Conservation (phyloP, 2,888 invertebrate species). For the Autographa pulchrina region DNA sequence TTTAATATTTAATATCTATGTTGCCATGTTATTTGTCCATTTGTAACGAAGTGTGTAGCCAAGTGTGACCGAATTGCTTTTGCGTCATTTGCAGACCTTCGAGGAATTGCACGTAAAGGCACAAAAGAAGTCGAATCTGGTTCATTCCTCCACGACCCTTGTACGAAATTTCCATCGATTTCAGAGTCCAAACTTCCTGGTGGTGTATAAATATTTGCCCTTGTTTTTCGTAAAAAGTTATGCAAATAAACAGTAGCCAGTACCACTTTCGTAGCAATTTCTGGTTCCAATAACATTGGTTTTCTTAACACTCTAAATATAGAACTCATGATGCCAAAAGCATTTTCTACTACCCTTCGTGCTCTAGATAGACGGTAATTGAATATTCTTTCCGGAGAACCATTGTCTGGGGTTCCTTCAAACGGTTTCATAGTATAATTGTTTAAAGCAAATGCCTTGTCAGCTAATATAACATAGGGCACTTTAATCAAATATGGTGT, state of each 20-base stretch:
- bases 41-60: slow-evolving; percentile 51
- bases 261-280: slow-evolving; percentile 40
- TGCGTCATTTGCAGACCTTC: slow-evolving; percentile 45
- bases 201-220: slow-evolving; percentile 42
- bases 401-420: slow-evolving; percentile 35
- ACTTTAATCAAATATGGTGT: too few relatives aligned
- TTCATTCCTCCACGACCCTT: slow-evolving; percentile 56
- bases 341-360: slow-evolving; percentile 51
- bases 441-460: slow-evolving; percentile 18
- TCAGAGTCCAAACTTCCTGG: slow-evolving; percentile 47
- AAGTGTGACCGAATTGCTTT: slow-evolving; percentile 52
- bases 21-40: slow-evolving; percentile 54
- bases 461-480: too few relatives aligned
- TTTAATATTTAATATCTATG: slow-evolving; percentile 38
- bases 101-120: slow-evolving; percentile 43
- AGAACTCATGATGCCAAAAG: slow-evolving; percentile 26
- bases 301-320: background rate
- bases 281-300: slow-evolving; percentile 53
- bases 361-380: slow-evolving; percentile 57
- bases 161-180: slow-evolving; percentile 39
- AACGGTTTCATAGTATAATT: slow-evolving; percentile 44
- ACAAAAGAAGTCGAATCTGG: slow-evolving; percentile 35
- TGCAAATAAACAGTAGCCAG: slow-evolving; percentile 52
- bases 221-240: slow-evolving; percentile 50
- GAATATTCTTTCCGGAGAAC: slow-evolving; percentile 45